Conservation (phyloP, 2,888 invertebrate species). For the Periphyllus acericola region DNA sequence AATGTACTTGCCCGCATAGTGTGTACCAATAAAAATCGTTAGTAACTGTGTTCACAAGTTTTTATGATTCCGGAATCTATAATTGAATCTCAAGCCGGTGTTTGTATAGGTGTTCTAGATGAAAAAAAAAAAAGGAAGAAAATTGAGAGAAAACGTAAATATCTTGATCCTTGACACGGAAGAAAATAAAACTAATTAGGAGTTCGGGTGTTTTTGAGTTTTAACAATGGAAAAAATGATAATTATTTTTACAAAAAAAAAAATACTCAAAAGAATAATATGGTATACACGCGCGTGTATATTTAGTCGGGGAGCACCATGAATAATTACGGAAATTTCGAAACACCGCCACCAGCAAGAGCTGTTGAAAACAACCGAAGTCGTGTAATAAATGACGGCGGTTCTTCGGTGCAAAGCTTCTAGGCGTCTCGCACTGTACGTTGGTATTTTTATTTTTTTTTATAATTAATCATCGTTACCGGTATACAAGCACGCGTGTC, state of each 20-base stretch:
- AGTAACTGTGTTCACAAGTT: too few species aligned
- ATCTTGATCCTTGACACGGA: too few species aligned
- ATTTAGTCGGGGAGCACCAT: not conserved
- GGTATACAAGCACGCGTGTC: not conserved
- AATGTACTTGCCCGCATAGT: too few species aligned
- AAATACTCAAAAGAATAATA: not conserved
- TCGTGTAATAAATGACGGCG: not conserved
- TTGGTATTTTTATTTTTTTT: not conserved
- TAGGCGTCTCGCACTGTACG: not conserved
- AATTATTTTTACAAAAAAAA: not conserved
- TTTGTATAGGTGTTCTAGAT: too few species aligned
- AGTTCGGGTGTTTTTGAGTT: not conserved
- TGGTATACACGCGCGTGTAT: not conserved
- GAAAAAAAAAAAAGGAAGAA: too few species aligned
- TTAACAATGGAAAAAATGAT: not conserved
- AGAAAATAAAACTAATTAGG: not conserved
- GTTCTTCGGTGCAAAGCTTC: not conserved
- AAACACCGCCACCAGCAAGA: not conserved
- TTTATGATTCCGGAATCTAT: too few species aligned
- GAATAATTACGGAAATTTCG: not conserved
- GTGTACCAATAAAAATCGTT: too few species aligned
- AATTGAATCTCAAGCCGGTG: too few species aligned
- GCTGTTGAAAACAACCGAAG: constrained; percentile 8
- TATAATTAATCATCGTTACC: constrained; percentile 26
- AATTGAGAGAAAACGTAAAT: too few species aligned